Evolutionary conservation across 1,140 invertebrate species (phyloP).

Genomic region (Maconellicoccus hirsutus): DNA sequence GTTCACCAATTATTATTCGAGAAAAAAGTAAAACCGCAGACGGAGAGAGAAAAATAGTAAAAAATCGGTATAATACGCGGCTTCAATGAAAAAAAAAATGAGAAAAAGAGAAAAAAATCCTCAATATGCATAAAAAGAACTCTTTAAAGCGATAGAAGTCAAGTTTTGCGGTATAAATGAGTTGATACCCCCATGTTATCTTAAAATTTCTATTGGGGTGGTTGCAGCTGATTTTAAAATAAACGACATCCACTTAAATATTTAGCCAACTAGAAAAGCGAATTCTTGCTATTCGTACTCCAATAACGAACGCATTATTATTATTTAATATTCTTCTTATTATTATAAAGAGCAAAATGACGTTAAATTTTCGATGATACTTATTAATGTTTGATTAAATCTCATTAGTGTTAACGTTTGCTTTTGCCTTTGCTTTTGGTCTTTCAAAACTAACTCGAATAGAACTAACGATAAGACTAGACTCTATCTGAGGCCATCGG

Average conservation of each 20-base stretch:
- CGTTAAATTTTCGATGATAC: conserved; percentile 5
- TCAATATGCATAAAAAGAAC: not conserved
- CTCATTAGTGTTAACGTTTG: not conserved
- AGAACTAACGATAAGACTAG: too few species aligned
- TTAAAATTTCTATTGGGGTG: not conserved
- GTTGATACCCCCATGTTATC: not conserved
- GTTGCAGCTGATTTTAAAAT: not conserved
- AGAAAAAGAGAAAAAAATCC: not conserved
- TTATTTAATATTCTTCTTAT: conserved; percentile 6
- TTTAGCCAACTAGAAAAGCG: not conserved
- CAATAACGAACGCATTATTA: not conserved
- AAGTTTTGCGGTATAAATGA: conserved; percentile 1
- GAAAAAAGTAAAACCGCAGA: too few species aligned
- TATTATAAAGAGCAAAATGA: conserved; percentile 1
- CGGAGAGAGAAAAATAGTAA: too few species aligned
- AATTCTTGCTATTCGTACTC: not conserved
- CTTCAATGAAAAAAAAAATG: too few species aligned
- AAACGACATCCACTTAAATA: not conserved
- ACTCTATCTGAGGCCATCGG: too few species aligned
- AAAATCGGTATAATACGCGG: too few species aligned
- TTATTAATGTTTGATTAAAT: not conserved
- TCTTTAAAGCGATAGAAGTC: not conserved
- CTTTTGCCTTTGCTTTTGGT: too few species aligned
- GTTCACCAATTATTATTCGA: too few species aligned
- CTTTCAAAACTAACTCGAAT: too few species aligned